Percentiles rank a stretch among this genome's conserved stretches.
Evolutionary conservation across 2,888 invertebrate genomes (phyloP).

Genomic region (Scaeva pyrastri): DNA sequence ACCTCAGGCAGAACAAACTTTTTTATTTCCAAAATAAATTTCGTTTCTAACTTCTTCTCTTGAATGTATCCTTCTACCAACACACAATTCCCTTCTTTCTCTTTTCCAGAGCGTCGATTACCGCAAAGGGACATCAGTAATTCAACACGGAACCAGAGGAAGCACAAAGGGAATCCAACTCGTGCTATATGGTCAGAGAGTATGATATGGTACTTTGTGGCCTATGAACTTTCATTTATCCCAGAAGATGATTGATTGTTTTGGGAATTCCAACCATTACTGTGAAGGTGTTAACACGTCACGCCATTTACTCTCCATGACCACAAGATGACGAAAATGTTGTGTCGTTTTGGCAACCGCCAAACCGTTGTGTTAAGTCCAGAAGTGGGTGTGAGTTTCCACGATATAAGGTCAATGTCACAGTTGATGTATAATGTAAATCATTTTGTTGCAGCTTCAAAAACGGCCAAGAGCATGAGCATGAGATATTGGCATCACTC

Average conservation of each 20-base stretch:
- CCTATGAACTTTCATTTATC: slow-evolving; percentile 87
- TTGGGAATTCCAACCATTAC: slow-evolving; percentile 88
- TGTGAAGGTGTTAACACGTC: slow-evolving; percentile 92
- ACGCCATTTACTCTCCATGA: slow-evolving; percentile 89
- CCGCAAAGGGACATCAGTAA: slow-evolving; percentile 88
- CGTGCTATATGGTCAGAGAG: slow-evolving; percentile 96
- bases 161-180: slow-evolving; percentile 88
- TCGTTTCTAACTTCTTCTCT: neutral
- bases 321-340: too few species aligned
- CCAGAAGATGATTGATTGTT: slow-evolving; percentile 92
- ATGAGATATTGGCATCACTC: slow-evolving; percentile 77
- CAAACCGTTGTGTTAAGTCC: slow-evolving; percentile 70
- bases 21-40: slow-evolving; percentile 53
- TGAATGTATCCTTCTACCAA: too few species aligned
- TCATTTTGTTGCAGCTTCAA: slow-evolving; percentile 68
- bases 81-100: slow-evolving; percentile 28
- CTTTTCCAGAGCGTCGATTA: slow-evolving; percentile 84
- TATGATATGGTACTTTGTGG: slow-evolving; percentile 89
- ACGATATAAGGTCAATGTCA: neutral
- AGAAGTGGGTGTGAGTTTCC: neutral
- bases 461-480: slow-evolving; percentile 69
- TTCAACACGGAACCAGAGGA: slow-evolving; percentile 88
- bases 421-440: neutral
- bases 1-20: slow-evolving; percentile 34
- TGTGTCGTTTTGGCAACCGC: slow-evolving; percentile 1